These are phyloP conservation scores for Falcaria lacertinaria DNA, from an alignment of 2,888 invertebrate species.

Conservation along the genomic window DNA sequence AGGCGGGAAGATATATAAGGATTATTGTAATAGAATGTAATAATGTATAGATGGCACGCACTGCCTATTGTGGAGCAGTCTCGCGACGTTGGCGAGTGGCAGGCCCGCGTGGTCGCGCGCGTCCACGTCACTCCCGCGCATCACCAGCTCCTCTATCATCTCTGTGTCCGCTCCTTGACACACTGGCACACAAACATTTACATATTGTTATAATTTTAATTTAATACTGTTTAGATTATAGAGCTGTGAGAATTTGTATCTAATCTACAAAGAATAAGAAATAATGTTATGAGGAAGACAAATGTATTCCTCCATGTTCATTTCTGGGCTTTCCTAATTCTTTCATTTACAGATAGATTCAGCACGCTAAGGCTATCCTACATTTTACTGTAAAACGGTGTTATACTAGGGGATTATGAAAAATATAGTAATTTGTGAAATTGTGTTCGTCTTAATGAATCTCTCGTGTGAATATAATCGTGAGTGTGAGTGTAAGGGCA, in stretches of 20 bases:
- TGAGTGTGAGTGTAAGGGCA: not conserved
- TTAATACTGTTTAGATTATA: too few relatives aligned
- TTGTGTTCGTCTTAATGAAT: not conserved
- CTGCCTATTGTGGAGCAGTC: conserved; percentile 48
- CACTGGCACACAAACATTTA: conserved; percentile 50
- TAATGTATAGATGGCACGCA: conserved; percentile 30
- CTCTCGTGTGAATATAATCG: conserved; percentile 39
- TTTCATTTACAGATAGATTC: too few relatives aligned
- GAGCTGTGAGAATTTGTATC: too few relatives aligned
- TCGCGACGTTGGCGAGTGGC: conserved; percentile 45
- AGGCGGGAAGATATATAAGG: not conserved
- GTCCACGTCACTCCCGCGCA: conserved; percentile 57
- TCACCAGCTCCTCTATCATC: conserved; percentile 59
- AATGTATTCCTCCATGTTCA: too few relatives aligned
- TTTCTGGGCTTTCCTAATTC: too few relatives aligned
- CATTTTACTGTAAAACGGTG: too few relatives aligned
- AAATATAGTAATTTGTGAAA: not conserved
- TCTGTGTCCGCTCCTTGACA: conserved; percentile 59
- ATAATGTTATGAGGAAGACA: too few relatives aligned
- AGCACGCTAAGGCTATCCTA: too few relatives aligned
- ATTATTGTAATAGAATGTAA: not conserved
- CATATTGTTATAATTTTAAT: too few relatives aligned
- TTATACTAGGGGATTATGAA: too few relatives aligned
- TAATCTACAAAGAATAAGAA: too few relatives aligned
- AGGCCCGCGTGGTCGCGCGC: conserved; percentile 49